Evolutionary conservation across 2,888 invertebrate genomes (phyloP).

Genomic region (Lasioglossum lativentre): DNA sequence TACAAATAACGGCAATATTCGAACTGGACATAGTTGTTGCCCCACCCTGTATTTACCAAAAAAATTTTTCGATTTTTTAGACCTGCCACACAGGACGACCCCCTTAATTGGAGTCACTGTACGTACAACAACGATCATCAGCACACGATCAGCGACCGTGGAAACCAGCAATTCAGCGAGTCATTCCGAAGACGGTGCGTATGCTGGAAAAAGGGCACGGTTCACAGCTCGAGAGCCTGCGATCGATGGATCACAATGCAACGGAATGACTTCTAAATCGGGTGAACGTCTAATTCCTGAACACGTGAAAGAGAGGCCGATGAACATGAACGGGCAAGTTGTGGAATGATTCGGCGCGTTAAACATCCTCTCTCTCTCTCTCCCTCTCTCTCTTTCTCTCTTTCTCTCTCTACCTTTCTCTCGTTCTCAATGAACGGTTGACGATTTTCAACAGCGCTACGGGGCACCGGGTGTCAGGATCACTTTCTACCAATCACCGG

Average conservation of each 20-base stretch:
- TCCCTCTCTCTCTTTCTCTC: neutral
- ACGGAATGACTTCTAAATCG: slow-evolving; percentile 23
- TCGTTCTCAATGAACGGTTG: slow-evolving; percentile 64
- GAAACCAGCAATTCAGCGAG: neutral
- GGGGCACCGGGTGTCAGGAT: slow-evolving; percentile 63
- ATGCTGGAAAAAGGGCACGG: neutral
- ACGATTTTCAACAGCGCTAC: slow-evolving; percentile 72
- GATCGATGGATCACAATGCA: neutral
- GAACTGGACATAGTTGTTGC: no score
- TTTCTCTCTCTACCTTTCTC: neutral
- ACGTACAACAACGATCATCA: neutral
- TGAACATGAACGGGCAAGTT: slow-evolving; percentile 46
- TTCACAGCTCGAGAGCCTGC: neutral
- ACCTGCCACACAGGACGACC: no score
- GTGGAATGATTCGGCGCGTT: slow-evolving; percentile 61
- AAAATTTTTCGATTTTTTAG: no score
- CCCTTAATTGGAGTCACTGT: no score
- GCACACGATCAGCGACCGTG: neutral
- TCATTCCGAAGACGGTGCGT: neutral
- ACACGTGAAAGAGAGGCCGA: neutral
- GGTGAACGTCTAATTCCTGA: slow-evolving; percentile 40
- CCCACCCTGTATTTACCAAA: no score
- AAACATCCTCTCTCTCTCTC: slow-evolving; percentile 24
- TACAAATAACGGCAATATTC: no score
- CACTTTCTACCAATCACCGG: slow-evolving; percentile 66